Conservation (phyloP, 2,797 vertebrate genomes). For the Onychomys arenicola region DNA sequence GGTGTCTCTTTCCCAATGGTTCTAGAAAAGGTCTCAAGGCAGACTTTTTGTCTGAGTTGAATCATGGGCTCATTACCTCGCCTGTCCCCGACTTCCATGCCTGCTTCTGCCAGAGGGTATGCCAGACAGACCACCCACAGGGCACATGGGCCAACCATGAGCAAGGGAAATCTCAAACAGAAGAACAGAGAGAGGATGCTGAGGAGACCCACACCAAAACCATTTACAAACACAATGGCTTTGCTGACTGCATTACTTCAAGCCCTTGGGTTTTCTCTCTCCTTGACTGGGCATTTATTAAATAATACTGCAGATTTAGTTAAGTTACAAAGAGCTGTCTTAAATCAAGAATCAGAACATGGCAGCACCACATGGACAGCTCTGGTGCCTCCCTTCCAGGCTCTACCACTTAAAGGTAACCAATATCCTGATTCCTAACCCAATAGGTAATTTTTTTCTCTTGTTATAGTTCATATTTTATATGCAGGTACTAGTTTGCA, state of each 20-base stretch:
- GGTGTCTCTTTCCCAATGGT: background rate
- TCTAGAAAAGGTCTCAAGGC: background rate
- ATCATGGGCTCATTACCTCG: background rate
- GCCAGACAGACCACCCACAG: fast-evolving
- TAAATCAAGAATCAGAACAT: background rate
- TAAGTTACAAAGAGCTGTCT: background rate
- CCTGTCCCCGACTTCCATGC: fast-evolving
- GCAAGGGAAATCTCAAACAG: background rate
- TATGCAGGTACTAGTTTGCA: background rate
- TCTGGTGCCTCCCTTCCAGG: background rate
- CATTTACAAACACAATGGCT: background rate
- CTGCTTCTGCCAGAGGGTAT: background rate
- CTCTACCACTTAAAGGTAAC: background rate
- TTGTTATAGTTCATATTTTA: background rate
- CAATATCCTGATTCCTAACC: background rate
- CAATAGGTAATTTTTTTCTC: background rate
- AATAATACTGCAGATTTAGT: background rate
- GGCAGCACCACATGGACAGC: background rate
- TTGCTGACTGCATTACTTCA: background rate
- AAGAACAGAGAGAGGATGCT: background rate
- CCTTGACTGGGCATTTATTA: background rate
- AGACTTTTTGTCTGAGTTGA: background rate
- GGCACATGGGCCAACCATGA: background rate
- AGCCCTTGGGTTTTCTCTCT: background rate
- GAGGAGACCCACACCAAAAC: background rate